Evolutionary conservation across 37 sponge, comb jelly and placozoan species (phyloP), one percentile per base, ranked within the genome.

Genomic region (Theonella swinhoei): DNA sequence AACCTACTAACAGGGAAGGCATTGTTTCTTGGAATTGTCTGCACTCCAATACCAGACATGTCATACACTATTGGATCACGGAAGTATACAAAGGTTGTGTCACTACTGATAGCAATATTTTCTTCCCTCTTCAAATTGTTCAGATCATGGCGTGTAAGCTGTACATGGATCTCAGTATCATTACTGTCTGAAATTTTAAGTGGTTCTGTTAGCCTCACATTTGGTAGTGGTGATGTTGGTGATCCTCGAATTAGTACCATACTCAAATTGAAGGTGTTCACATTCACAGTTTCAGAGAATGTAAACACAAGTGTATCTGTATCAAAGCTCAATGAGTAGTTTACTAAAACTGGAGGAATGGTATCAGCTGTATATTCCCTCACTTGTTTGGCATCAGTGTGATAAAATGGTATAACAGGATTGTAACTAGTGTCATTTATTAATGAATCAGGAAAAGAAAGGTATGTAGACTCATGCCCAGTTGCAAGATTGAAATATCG

Each of bases 281-380:
- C 92, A 82, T 88, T 88, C 1, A 95, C 84, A n/a, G 89, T 80
- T 62, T 95, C 95, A 70, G 66, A 71, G 84, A 95, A 95, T 0
- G 30, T 68, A 25, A 95, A 39, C 20, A 68, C 29, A 5, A 95
- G 70, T 4, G 58, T 20, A 1, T 88, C 95, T 34, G 35, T 62
- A 39, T 88, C 67, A 26, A 95, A 30, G 58, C 85, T 74, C 9
- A 95, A 62, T 9, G 74, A 62, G 39, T 76, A 95, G 42, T 41
- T 73, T 9, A 61, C 35, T 62, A 95, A 63, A 23, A 80, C 54
- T 43, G 95, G 95, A 29, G 72, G 41, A 30, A 64, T 75, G 19
- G 63, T 42, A 37, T 95, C 95, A 4, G 37, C 22, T 0, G 76
- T 82, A 72, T 91, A 95, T 39, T 35, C 24, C 1, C 68, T 37